Evolutionary conservation across 2,113 vertebrate species (phyloP).

Genomic region (Tamias sibiricus): DNA sequence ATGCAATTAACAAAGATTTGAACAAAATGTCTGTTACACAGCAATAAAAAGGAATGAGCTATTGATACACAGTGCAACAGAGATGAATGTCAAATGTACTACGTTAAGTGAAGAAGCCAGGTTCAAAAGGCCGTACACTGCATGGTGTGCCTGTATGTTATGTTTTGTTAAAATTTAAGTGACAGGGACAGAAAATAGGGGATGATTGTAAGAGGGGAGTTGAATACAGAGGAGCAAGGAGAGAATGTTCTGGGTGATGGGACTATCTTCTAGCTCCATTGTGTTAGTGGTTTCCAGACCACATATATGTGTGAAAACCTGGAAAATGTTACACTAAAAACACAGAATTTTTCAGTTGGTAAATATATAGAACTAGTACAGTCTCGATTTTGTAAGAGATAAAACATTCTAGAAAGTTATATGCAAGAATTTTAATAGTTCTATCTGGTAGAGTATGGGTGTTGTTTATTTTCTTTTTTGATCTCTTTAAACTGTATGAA

Average conservation of each 20-base stretch:
- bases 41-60: background rate
- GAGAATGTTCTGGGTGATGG: background rate
- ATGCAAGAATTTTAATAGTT: background rate
- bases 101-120: background rate
- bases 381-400: background rate
- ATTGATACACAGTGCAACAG: background rate
- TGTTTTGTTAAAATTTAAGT: background rate
- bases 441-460: background rate
- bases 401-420: background rate
- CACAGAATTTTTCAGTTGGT: background rate
- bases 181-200: background rate
- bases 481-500: background rate
- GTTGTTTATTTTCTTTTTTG: background rate
- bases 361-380: background rate
- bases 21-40: background rate
- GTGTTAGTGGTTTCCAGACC: background rate
- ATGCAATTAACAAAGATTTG: background rate
- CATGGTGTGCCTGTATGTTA: background rate
- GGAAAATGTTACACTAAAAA: background rate
- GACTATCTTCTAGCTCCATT: background rate
- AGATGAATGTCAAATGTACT: background rate
- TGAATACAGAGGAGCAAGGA: background rate
- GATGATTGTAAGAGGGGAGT: background rate
- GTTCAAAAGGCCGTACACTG: background rate
- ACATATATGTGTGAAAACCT: background rate